Conservation (phyloP, 1,140 invertebrate genomes). For the Chrysopa pallens region DNA sequence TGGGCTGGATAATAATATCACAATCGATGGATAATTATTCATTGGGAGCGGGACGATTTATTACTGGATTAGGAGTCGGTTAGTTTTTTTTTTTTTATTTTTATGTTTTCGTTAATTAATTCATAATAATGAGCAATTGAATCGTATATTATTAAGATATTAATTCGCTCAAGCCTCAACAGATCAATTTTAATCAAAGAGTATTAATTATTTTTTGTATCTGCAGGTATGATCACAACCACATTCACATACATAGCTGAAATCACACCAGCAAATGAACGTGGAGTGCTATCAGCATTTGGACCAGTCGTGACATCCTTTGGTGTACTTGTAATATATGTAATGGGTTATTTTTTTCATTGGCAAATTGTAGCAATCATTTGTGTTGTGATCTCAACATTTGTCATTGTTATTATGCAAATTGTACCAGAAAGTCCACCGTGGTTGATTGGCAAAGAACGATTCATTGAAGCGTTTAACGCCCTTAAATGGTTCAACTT, state of each 20-base stretch:
- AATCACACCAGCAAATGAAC: conserved; percentile 31
- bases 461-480: conserved; percentile 31
- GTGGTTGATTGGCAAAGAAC: conserved; percentile 34
- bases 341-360: conserved; percentile 36
- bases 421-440: conserved; percentile 50
- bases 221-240: conserved; percentile 36
- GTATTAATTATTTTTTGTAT: conserved; percentile 2
- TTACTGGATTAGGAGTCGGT: conserved; percentile 54
- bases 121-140: neutral
- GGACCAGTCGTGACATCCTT: conserved; percentile 43
- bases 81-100: conserved; percentile 17
- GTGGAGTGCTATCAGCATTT: conserved; percentile 34
- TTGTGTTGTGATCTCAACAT: conserved; percentile 35
- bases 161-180: neutral
- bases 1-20: conserved; percentile 57
- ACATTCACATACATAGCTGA: conserved; percentile 42
- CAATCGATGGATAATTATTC: conserved; percentile 35
- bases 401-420: conserved; percentile 35
- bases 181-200: too few relatives aligned
- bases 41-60: conserved; percentile 47
- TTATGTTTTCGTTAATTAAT: neutral
- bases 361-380: conserved; percentile 41
- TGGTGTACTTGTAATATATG: conserved; percentile 44
- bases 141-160: neutral
- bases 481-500: conserved; percentile 32